A percentile compares a stretch with the other conserved stretches of the same genome.
These are phyloP conservation scores for Platygyra sinensis DNA, from an alignment of 64 coral and sea anemone species.

Conservation along the genomic window DNA sequence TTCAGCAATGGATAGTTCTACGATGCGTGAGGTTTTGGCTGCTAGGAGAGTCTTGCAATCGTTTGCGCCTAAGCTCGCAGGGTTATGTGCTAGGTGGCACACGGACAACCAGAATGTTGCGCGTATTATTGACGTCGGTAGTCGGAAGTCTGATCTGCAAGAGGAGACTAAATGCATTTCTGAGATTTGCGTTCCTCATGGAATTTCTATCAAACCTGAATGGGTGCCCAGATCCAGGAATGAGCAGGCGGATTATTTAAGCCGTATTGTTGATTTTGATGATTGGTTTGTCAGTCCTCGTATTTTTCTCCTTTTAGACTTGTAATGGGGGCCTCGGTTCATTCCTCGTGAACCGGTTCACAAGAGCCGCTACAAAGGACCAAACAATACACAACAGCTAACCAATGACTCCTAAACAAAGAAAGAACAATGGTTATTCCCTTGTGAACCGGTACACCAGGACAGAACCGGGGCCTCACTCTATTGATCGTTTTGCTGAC, in stretches of 20 bases:
- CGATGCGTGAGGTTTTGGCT: constrained; percentile 17
- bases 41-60: constrained; percentile 32
- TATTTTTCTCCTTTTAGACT: constrained; percentile 12
- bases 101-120: constrained; percentile 55
- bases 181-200: too few species aligned
- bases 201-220: too few species aligned
- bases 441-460: too few species aligned
- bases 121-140: neutral
- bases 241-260: too few species aligned
- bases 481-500: neutral
- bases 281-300: constrained; percentile 4
- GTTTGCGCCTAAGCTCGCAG: constrained; percentile 6
- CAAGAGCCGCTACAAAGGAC: too few species aligned
- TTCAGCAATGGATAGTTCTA: constrained; percentile 35
- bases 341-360: too few species aligned
- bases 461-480: constrained; percentile 10
- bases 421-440: too few species aligned
- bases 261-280: constrained; percentile 22
- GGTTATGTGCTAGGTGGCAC: neutral
- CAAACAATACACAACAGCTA: too few species aligned
- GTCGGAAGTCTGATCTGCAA: too few species aligned
- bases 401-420: too few species aligned
- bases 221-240: too few species aligned
- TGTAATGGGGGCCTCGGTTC: constrained; percentile 14
- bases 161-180: too few species aligned